phyloP scores from a whole-genome alignment of 2,888 invertebrate genomes.

The Parasteatoda lunata region DNA sequence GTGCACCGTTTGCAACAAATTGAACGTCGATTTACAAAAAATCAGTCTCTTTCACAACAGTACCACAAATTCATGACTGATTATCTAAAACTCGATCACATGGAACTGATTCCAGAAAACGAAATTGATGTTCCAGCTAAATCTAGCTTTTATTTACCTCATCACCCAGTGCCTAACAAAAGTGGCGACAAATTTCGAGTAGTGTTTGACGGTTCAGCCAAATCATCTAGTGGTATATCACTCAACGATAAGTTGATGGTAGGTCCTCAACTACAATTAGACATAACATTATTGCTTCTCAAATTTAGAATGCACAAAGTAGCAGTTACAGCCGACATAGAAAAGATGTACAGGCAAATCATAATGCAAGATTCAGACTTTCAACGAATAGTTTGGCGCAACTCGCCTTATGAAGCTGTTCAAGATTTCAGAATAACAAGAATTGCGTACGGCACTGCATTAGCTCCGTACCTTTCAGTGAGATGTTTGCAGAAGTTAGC shows the following conservation, averaged over 20 bases:
- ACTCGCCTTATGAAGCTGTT: constrained; percentile 30
- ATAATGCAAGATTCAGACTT: too few species aligned
- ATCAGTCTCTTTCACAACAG: not conserved
- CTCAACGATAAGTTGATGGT: too few species aligned
- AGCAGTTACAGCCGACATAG: too few species aligned
- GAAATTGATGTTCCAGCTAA: constrained; percentile 62
- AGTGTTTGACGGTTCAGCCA: too few species aligned
- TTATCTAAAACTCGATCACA: constrained; percentile 69
- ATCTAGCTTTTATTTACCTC: constrained; percentile 6
- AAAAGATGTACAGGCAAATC: too few species aligned
- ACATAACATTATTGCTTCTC: too few species aligned
- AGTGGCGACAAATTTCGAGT: too few species aligned
- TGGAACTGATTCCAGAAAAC: constrained; percentile 62
- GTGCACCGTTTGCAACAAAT: not conserved
- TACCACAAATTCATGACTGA: constrained; percentile 36
- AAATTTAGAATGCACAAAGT: too few species aligned
- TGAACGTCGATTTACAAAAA: not conserved
- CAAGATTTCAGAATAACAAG: constrained; percentile 28
- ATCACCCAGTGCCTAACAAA: too few species aligned
- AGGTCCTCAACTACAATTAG: too few species aligned
- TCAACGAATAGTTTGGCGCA: too few species aligned
- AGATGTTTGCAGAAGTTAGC: constrained; percentile 70
- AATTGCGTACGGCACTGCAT: constrained; percentile 33
- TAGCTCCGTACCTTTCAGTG: constrained; percentile 72
- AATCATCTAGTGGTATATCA: too few species aligned